Conservation (phyloP, 2,888 invertebrate genomes). For the Lasioglossum zephyrum region DNA sequence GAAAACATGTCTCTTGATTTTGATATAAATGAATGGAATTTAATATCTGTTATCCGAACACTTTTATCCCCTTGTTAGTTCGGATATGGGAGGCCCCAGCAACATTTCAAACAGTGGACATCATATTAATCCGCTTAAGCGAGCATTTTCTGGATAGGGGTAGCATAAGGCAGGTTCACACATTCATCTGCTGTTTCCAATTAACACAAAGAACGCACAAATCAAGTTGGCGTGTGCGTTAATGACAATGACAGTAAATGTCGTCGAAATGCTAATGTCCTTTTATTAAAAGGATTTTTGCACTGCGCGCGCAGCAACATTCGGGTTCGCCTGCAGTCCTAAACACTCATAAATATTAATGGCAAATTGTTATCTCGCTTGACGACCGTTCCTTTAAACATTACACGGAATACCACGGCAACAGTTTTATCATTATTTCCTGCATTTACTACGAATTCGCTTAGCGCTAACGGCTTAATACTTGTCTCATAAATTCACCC, state of each 20-base stretch:
- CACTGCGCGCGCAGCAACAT: neutral
- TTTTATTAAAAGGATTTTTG: slow-evolving; percentile 27
- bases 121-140: neutral
- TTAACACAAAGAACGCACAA: slow-evolving; percentile 13
- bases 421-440: slow-evolving; percentile 45
- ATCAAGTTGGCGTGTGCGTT: slow-evolving; percentile 4
- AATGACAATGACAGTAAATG: slow-evolving; percentile 20
- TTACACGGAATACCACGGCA: slow-evolving; percentile 21
- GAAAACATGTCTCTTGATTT: neutral
- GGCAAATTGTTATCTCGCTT: slow-evolving; percentile 29
- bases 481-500: slow-evolving; percentile 42
- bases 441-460: slow-evolving; percentile 44
- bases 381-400: slow-evolving; percentile 27
- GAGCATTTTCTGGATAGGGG: neutral
- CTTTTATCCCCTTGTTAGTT: neutral
- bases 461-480: slow-evolving; percentile 38
- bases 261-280: slow-evolving; percentile 31
- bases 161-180: neutral
- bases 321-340: slow-evolving; percentile 22
- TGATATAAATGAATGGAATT: neutral
- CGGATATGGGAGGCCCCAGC: neutral
- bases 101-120: neutral
- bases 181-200: slow-evolving; percentile 14
- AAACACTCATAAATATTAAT: slow-evolving; percentile 44
- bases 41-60: neutral